phyloP scores from a whole-genome alignment of 37 sponge, comb jelly and placozoan genomes.

The Agelas oroides region DNA sequence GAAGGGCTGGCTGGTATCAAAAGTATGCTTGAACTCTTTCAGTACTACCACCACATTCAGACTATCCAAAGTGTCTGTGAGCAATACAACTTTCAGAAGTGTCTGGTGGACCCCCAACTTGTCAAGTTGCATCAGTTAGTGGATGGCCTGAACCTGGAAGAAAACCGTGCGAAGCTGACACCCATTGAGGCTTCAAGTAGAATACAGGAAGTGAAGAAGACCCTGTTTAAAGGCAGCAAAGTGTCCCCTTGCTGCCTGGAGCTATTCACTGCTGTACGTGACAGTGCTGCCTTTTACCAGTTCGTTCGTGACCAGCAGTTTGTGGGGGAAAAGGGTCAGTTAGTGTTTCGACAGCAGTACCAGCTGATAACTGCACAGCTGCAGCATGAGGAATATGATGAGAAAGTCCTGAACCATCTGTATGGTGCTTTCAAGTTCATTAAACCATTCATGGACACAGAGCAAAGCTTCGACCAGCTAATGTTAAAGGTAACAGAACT shows the following conservation, averaged over 20 bases:
- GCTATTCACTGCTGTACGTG: slow-evolving; percentile 50
- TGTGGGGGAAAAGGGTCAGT: slow-evolving; percentile 50
- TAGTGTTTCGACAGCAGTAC: slow-evolving; percentile 71
- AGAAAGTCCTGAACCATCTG: slow-evolving; percentile 85
- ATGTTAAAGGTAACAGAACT: slow-evolving; percentile 58
- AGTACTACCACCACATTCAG: slow-evolving; percentile 60
- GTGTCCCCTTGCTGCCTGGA: slow-evolving; percentile 13
- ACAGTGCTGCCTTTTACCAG: slow-evolving; percentile 67
- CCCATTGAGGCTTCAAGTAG: slow-evolving; percentile 38
- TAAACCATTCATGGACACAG: slow-evolving; percentile 70
- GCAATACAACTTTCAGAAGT: slow-evolving; percentile 49
- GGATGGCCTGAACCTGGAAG: too few species aligned
- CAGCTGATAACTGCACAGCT: slow-evolving; percentile 80
- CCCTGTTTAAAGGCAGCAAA: slow-evolving; percentile 12
- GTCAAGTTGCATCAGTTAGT: slow-evolving; percentile 12
- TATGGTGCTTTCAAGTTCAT: slow-evolving; percentile 75
- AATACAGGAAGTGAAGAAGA: slow-evolving; percentile 26
- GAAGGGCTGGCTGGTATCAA: slow-evolving; percentile 39
- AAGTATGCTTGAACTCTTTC: slow-evolving; percentile 64
- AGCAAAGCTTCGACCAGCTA: slow-evolving; percentile 51
- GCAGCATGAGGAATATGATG: slow-evolving; percentile 88
- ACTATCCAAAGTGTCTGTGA: slow-evolving; percentile 58
- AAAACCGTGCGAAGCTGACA: slow-evolving; percentile 48
- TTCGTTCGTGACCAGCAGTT: slow-evolving; percentile 65
- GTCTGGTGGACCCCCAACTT: slow-evolving; percentile 34